Percentiles rank a stretch among this genome's conserved stretches.
These are phyloP conservation scores for Epistrophella euchroma DNA, from an alignment of 2,888 invertebrate species.

Conservation along the genomic window DNA sequence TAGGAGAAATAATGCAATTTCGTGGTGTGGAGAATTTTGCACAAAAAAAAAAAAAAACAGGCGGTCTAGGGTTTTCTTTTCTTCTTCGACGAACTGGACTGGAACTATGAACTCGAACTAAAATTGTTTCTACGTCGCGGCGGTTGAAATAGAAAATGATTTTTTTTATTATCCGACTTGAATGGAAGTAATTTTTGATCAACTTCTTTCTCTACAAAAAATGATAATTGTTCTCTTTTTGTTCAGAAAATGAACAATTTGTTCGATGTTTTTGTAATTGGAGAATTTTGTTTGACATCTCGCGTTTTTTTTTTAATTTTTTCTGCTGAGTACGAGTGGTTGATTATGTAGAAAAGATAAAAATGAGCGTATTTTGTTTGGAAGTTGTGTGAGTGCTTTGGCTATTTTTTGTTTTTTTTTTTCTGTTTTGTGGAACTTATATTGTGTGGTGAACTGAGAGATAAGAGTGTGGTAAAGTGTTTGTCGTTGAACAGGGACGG, in stretches of 20 bases:
- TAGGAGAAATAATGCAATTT: constrained; percentile 4
- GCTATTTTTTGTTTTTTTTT: constrained; percentile 32
- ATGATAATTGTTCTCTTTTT: constrained; percentile 76
- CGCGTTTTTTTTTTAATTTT: constrained; percentile 35
- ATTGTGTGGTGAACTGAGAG: constrained; percentile 18
- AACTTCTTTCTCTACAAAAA: constrained; percentile 46
- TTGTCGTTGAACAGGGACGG: constrained; percentile 45
- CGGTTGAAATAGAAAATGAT: constrained; percentile 54
- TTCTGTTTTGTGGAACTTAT: constrained; percentile 41
- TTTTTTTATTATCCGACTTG: constrained; percentile 53
- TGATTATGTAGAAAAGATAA: constrained; percentile 35
- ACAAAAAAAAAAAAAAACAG: constrained; percentile 34
- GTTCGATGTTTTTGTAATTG: constrained; percentile 78
- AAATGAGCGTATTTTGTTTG: constrained; percentile 63
- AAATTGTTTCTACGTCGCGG: constrained; percentile 67
- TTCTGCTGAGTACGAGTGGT: constrained; percentile 33
- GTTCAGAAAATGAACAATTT: constrained; percentile 77
- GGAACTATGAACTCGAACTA: constrained; percentile 32
- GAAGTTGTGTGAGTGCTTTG: constrained; percentile 36
- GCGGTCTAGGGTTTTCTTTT: constrained; percentile 55
- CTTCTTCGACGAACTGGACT: constrained; percentile 43
- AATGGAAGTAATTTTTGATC: constrained; percentile 52
- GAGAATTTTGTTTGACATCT: constrained; percentile 77
- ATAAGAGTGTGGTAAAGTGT: neutral
- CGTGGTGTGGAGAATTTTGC: constrained; percentile 30